Conservation (phyloP, 2,113 vertebrate species). For the Rana temporaria region DNA sequence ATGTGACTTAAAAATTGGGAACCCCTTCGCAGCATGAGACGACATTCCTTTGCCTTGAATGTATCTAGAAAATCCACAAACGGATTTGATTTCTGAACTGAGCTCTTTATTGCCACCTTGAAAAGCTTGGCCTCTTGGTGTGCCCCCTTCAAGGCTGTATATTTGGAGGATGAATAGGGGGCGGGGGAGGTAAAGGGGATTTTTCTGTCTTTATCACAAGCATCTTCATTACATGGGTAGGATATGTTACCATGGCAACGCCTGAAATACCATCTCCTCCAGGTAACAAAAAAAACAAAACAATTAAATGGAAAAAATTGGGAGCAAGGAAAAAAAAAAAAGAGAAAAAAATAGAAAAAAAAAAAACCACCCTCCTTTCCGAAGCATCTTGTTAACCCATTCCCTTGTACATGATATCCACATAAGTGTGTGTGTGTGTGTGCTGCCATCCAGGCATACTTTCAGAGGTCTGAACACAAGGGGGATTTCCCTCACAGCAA, state of each 20-base stretch:
- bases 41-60: slow-evolving; percentile 21
- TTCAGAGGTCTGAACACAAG: slow-evolving; percentile 40
- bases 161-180: slow-evolving; percentile 31
- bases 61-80: background rate
- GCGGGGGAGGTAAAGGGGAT: slow-evolving; percentile 23
- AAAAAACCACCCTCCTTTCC: slow-evolving; percentile 33
- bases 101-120: background rate
- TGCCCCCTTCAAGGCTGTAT: background rate
- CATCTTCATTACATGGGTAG: slow-evolving; percentile 57
- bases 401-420: background rate
- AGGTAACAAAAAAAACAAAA: slow-evolving; percentile 58
- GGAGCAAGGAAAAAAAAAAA: slow-evolving; percentile 27
- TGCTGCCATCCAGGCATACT: slow-evolving; percentile 24
- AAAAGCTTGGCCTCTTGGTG: background rate
- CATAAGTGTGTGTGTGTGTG: background rate
- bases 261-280: slow-evolving; percentile 58
- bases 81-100: background rate
- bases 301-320: slow-evolving; percentile 56
- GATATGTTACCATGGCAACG: slow-evolving; percentile 56
- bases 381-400: slow-evolving; percentile 48
- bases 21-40: background rate
- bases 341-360: background rate
- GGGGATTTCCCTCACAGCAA: slow-evolving; percentile 55
- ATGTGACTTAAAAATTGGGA: slow-evolving; percentile 1
- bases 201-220: slow-evolving; percentile 53